Conservation (phyloP, 2,113 vertebrate species). For the zebrafish (Danio rerio) region GRCz12tu NC_133190.1:20763501-20764000, state of each 20-base stretch:
- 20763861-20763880: constrained; percentile 99
- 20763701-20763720: constrained; percentile 55
- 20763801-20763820: constrained; percentile 99
- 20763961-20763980: constrained; percentile 39
- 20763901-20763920: constrained; percentile 85
- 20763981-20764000: constrained; percentile 29
- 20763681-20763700: constrained; percentile 71
- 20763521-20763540: background rate
- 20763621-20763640: background rate
- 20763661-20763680: constrained; percentile 48
- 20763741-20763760: constrained; percentile 84
- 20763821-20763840: constrained; percentile 99
- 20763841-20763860: constrained; percentile 99
- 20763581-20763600: background rate
- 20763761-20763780: constrained; percentile 96
- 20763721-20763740: constrained; percentile 57
- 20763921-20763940: constrained; percentile 69
- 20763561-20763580: background rate
- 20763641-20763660: constrained; percentile 37
- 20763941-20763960: constrained; percentile 50
- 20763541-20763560: background rate
- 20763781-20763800: constrained; percentile 99
- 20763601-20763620: background rate
- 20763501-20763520: background rate
- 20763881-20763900: constrained; percentile 96